These are phyloP conservation scores for Tylochromis polylepis DNA, from an alignment of 2,113 vertebrate genomes.

Conservation along the genomic window DNA sequence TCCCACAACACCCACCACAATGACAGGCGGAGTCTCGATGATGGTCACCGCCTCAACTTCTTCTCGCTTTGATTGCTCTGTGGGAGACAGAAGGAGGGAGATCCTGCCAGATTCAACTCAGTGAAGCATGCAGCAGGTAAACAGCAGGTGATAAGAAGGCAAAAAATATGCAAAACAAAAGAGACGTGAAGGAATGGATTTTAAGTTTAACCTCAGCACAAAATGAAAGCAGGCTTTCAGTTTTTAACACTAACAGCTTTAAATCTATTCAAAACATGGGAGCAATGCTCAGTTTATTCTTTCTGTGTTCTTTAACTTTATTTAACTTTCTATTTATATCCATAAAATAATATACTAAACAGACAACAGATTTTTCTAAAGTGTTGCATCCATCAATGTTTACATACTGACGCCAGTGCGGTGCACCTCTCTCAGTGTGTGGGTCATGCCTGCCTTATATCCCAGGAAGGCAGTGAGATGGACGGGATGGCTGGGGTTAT, in stretches of 20 bases:
- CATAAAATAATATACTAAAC: neutral
- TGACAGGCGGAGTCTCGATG: conserved; percentile 91
- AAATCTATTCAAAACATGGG: neutral
- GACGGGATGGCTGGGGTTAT: conserved; percentile 85
- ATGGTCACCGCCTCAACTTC: conserved; percentile 92
- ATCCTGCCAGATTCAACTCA: neutral
- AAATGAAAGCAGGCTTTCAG: neutral
- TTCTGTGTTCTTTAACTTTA: neutral
- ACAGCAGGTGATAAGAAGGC: neutral
- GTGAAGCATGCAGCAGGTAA: neutral
- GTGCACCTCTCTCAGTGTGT: conserved; percentile 90
- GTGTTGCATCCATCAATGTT: neutral
- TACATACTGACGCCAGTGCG: conserved; percentile 89
- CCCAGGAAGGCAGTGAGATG: conserved; percentile 93
- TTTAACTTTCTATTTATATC: neutral
- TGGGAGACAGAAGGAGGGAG: neutral
- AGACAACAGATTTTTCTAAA: neutral
- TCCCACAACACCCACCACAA: conserved; percentile 88
- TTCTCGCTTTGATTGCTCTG: conserved; percentile 96
- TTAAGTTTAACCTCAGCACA: neutral
- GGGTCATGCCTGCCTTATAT: conserved; percentile 98
- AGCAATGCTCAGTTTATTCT: neutral
- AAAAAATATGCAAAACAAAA: neutral
- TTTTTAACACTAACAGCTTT: neutral
- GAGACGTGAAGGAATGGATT: neutral